These are phyloP conservation scores for Ptiloglossa arizonensis DNA, from an alignment of 1,140 invertebrate genomes.

Conservation along the genomic window DNA sequence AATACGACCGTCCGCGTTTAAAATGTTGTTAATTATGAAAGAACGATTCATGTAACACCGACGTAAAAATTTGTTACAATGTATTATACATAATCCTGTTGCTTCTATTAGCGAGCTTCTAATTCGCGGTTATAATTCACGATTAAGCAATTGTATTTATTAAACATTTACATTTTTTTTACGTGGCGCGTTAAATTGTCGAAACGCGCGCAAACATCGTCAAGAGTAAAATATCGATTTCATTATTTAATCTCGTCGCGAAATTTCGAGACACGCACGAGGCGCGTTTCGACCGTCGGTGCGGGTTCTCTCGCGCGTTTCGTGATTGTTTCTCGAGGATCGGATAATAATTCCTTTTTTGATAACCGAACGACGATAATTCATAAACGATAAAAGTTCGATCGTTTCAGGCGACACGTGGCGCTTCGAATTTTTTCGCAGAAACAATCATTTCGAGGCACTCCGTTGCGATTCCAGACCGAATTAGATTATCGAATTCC, in stretches of 20 bases:
- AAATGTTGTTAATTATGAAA: slow-evolving; percentile 16
- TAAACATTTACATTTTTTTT: not conserved
- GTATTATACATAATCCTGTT: not conserved
- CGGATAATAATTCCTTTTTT: too few species aligned
- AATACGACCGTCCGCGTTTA: not conserved
- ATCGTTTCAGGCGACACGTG: too few species aligned
- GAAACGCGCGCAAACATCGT: not conserved
- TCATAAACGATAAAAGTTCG: too few species aligned
- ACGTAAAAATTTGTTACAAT: slow-evolving; percentile 14
- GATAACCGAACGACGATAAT: too few species aligned
- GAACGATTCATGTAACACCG: not conserved
- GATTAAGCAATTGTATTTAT: not conserved
- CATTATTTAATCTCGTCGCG: not conserved
- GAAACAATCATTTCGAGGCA: too few species aligned
- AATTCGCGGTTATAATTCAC: not conserved
- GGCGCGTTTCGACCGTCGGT: not conserved
- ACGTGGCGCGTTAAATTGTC: not conserved
- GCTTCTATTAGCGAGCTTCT: not conserved
- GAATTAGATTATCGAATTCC: too few species aligned
- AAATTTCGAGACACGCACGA: too few species aligned
- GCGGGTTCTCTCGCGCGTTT: not conserved
- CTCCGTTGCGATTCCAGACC: too few species aligned
- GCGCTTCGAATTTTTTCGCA: too few species aligned
- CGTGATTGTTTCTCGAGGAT: not conserved
- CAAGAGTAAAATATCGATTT: not conserved